phyloP scores from a whole-genome alignment of 2,888 invertebrate genomes.

The Vannuccia rotundouncinata region DNA sequence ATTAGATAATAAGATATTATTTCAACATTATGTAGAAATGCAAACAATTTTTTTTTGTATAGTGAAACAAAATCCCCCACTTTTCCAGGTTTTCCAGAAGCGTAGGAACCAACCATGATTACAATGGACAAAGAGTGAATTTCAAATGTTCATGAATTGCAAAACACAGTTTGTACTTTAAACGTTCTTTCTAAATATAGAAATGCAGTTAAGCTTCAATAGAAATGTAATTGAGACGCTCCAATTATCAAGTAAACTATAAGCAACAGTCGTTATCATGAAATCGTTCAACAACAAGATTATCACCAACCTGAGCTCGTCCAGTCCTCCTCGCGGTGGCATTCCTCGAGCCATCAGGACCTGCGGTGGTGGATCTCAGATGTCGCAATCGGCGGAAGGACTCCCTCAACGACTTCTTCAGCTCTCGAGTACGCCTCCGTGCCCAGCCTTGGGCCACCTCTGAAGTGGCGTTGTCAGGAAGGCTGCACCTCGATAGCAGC shows the following conservation, averaged over 20 bases:
- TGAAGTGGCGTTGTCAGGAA: not conserved
- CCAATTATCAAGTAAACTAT: not conserved
- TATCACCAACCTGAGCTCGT: not conserved
- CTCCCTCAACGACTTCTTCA: slow-evolving; percentile 34
- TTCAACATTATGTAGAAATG: no score
- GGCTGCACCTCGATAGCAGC: not conserved
- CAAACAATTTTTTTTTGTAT: no score
- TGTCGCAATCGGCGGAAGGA: slow-evolving; percentile 29
- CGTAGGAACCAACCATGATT: no score
- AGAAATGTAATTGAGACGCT: no score
- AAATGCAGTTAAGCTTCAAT: no score
- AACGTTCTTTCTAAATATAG: no score
- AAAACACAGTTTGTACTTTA: no score
- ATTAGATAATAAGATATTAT: no score
- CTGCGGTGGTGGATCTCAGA: not conserved
- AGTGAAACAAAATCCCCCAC: no score
- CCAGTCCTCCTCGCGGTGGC: not conserved
- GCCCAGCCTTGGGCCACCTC: slow-evolving; percentile 34
- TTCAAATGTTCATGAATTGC: no score
- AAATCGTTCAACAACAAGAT: not conserved
- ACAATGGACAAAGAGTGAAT: no score
- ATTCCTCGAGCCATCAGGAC: not conserved
- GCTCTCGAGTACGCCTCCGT: slow-evolving; percentile 23
- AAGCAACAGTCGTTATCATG: not conserved
- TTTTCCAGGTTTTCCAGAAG: no score